Conservation (phyloP, 2,113 vertebrate genomes). For the Rhagologus leucostigma region DNA sequence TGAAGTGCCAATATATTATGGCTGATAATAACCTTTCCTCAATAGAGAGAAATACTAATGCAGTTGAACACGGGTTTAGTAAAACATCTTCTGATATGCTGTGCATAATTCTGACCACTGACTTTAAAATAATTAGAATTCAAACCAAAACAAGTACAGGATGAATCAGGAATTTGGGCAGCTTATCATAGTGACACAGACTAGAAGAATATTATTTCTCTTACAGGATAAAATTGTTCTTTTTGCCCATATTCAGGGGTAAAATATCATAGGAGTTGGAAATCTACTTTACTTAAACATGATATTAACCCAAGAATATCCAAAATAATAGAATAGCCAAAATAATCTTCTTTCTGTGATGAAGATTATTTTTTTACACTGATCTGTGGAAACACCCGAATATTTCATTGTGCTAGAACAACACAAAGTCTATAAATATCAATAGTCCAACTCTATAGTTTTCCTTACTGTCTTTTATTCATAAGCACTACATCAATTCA, state of each 20-base stretch:
- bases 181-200: background rate
- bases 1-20: background rate
- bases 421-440: background rate
- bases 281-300: background rate
- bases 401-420: background rate
- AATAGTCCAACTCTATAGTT: background rate
- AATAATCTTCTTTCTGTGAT: background rate
- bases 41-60: background rate
- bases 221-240: background rate
- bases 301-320: background rate
- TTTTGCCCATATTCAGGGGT: background rate
- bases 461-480: background rate
- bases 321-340: too few species aligned
- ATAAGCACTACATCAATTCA: background rate
- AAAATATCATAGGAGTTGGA: background rate
- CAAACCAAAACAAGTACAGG: background rate
- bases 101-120: background rate
- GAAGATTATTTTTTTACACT: background rate
- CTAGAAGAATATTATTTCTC: background rate
- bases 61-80: background rate
- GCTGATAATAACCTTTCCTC: background rate
- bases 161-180: background rate
- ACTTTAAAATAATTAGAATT: background rate
- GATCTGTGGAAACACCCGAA: background rate
- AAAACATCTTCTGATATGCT: background rate